Percentiles rank a stretch among this genome's conserved stretches.
These are phyloP conservation scores for Odobenus rosmarus DNA, from an alignment of 2,113 vertebrate genomes.

Conservation along the genomic window DNA sequence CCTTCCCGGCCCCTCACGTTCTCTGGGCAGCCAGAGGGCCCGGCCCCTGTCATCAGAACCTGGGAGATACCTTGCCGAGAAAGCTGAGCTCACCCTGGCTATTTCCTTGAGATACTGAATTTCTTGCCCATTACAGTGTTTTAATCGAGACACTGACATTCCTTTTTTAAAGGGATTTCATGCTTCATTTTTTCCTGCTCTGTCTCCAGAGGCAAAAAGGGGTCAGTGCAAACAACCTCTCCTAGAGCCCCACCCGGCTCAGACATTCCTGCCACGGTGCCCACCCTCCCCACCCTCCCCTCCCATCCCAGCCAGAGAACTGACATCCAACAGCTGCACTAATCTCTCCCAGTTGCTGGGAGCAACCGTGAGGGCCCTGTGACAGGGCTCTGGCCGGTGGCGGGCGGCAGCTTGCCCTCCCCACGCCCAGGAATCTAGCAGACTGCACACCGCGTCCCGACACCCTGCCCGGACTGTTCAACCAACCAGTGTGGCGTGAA, in stretches of 20 bases:
- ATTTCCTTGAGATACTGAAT: neutral
- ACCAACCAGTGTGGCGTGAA: neutral
- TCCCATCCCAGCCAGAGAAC: constrained; percentile 75
- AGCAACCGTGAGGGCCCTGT: constrained; percentile 64
- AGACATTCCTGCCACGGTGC: constrained; percentile 80
- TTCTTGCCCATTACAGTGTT: constrained; percentile 47
- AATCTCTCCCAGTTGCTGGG: constrained; percentile 83
- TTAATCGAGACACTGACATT: constrained; percentile 45
- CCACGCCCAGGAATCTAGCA: neutral
- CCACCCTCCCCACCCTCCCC: constrained; percentile 73
- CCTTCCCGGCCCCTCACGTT: neutral
- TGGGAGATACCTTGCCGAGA: neutral
- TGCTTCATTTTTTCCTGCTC: constrained; percentile 70
- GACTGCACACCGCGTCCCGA: neutral
- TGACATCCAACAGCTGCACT: constrained; percentile 86
- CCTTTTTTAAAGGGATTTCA: constrained; percentile 73
- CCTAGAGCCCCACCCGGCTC: constrained; percentile 74
- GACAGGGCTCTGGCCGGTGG: neutral
- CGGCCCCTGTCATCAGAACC: neutral
- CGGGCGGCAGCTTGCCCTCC: neutral
- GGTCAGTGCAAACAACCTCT: constrained; percentile 75
- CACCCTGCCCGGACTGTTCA: neutral
- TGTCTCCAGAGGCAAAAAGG: constrained; percentile 46
- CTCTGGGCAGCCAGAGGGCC: neutral
- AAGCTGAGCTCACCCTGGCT: neutral